Conservation (phyloP, 2,797 vertebrate species). For the Acestrorhynchus altus region DNA sequence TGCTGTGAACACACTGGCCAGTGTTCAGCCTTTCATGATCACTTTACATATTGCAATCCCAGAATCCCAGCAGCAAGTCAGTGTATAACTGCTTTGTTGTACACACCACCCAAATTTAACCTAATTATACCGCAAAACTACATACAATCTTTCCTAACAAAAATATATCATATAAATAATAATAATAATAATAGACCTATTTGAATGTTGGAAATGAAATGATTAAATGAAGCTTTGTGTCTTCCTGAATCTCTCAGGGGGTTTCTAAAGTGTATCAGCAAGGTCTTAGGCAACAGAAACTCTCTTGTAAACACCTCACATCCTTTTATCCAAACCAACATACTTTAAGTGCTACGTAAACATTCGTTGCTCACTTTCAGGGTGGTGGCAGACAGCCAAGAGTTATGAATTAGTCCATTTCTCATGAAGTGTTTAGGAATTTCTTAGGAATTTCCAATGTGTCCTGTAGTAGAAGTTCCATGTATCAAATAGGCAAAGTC, state of each 20-base stretch:
- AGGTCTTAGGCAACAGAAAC: neutral
- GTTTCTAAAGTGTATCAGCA: neutral
- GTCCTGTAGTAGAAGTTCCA: neutral
- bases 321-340: constrained; percentile 13
- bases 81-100: too few relatives aligned
- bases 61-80: too few relatives aligned
- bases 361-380: constrained; percentile 19
- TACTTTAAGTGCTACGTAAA: neutral
- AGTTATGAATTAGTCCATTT: constrained; percentile 13
- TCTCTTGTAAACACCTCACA: constrained; percentile 11
- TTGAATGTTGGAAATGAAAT: neutral
- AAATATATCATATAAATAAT: too few relatives aligned
- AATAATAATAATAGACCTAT: too few relatives aligned
- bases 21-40: too few relatives aligned
- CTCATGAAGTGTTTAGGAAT: constrained; percentile 31
- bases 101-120: too few relatives aligned
- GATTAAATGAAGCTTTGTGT: neutral
- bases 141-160: too few relatives aligned
- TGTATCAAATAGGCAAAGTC: too few relatives aligned
- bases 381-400: constrained; percentile 1
- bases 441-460: constrained; percentile 19
- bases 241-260: neutral
- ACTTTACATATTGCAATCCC: too few relatives aligned
- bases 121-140: too few relatives aligned
- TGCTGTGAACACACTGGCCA: too few relatives aligned